Evolutionary conservation across 2,888 invertebrate species (phyloP), one percentile per base, ranked within the genome.

Genomic region (Plebejus melissa): DNA sequence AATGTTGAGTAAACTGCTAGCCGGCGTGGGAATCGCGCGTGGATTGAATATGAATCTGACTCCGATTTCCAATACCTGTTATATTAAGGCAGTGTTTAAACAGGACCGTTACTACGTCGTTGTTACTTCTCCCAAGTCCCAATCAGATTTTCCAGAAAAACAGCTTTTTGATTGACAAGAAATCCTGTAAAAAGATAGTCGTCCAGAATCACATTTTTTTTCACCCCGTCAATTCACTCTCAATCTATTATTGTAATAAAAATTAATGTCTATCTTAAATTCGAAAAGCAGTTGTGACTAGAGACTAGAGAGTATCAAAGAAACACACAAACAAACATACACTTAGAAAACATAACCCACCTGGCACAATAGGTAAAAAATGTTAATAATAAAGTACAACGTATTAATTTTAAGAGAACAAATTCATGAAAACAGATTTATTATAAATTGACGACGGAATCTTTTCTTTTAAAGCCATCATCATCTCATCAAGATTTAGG

Each of bases 1-100:
- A 46, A 46, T 9, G 46, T 54, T 54, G 38, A 16, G 38, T 38
- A 70, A 70, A n/a, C 13, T 4, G 5, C 65, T 13, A 32, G 32
- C 13, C 32, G 9, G 4, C 11, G 13, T 9, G 32, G 65, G 11
- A 28, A 28, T 36, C 32, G 32, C 32, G 16, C 32, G 54, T 72
- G 72, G 50, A 50, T 50, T 46, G 72, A 72, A 54, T 72, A 54
- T 54, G 28, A 36, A 72, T 54, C 54, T 50, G 32, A 7, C 13
- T 54, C 54, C 16, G 41, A 41, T 7, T 54, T 54, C 32, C 72
- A 28, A 50, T 13, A 32, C 54, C 32, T 72, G 4, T 50, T 72
- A 32, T 9, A 32, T 28, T 28, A 32, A 50, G 6, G 32, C 32
- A 7, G 22, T 54, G 16, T 71, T 46, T 72, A 16, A 32, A 54